Evolutionary conservation across 2,797 vertebrate genomes (phyloP), one percentile per base, ranked within the genome.

Genomic region (Basileuterus tristriatus): DNA sequence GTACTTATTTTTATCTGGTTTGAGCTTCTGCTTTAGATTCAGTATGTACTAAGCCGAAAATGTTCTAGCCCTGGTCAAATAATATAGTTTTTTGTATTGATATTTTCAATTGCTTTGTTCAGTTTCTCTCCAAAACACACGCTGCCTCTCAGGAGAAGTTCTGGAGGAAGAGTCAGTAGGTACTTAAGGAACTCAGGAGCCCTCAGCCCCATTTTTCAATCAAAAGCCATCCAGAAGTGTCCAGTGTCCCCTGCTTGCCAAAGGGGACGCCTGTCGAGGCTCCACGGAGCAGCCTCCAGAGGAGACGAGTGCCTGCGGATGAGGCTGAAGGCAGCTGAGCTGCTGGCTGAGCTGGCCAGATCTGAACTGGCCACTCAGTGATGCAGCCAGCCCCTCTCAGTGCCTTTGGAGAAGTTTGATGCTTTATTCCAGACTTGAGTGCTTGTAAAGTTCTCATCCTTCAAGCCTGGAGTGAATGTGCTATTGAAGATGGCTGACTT

Each of bases 401-500:
- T 12, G 23, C 53, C 50, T 47, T 37, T 34, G 17, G 46, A 63
- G 70, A 37, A 49, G 76, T 15, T 70, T 3, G 5, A 5, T 47
- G 60, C 87, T 76, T 62, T 77, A 11, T 59, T 82, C 70, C 80
- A 87, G 83, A 32, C 79, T 60, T 21, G 32, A 63, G 39, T 5
- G 72, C 69, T 82, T 43, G 52, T 59, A 62, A 11, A 41, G 49
- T 88, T 84, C 88, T 41, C 52, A 17, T 90, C 87, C 37, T 60
- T 77, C 47, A 27, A 43, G 70, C 50, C 69, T 53, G 75, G 34
- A 41, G 68, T 90, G 88, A 91, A 77, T 72, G 69, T 56, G 18
- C 77, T 64, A 46, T 84, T 94, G 93, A 91, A 62, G 68, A 62
- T 64, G 77, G 29, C 55, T 90, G 88, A 79, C 65, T 91, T 79